These are phyloP conservation scores for Camponotus pennsylvanicus DNA, from an alignment of 1,140 invertebrate genomes.

Conservation along the genomic window DNA sequence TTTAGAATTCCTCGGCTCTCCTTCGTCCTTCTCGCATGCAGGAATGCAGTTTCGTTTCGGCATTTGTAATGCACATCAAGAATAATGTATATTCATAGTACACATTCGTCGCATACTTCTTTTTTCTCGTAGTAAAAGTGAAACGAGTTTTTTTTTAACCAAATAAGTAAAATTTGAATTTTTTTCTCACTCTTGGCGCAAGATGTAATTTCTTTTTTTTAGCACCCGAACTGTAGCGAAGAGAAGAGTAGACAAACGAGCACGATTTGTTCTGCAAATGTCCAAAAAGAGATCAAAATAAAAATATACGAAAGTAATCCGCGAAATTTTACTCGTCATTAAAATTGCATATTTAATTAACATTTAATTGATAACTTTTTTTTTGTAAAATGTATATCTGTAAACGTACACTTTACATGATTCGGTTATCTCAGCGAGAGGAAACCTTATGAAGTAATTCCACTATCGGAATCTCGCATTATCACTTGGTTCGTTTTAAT, in stretches of 20 bases:
- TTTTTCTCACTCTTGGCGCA: background rate
- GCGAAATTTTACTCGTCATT: constrained; percentile 9
- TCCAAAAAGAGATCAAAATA: background rate
- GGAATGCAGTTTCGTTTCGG: constrained; percentile 73
- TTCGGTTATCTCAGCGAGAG: background rate
- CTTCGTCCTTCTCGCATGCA: constrained; percentile 33
- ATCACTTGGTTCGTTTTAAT: constrained; percentile 6
- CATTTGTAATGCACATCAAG: constrained; percentile 49
- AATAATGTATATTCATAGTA: constrained; percentile 37
- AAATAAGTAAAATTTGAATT: constrained; percentile 6
- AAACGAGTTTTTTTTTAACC: background rate
- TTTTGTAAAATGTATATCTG: background rate
- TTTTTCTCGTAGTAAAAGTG: background rate
- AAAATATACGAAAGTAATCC: constrained; percentile 5
- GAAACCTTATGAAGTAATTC: background rate
- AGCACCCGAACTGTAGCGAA: no score
- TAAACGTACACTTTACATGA: background rate
- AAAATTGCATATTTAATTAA: constrained; percentile 17
- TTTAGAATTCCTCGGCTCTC: constrained; percentile 66
- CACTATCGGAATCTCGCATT: background rate
- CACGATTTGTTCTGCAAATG: constrained; percentile 11
- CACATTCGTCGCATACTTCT: background rate
- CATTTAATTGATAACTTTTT: constrained; percentile 25
- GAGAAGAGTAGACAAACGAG: background rate
- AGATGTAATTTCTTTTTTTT: background rate